phyloP scores from a whole-genome alignment of 2,888 invertebrate genomes.

The Spatulosminthurus flaviceps region DNA sequence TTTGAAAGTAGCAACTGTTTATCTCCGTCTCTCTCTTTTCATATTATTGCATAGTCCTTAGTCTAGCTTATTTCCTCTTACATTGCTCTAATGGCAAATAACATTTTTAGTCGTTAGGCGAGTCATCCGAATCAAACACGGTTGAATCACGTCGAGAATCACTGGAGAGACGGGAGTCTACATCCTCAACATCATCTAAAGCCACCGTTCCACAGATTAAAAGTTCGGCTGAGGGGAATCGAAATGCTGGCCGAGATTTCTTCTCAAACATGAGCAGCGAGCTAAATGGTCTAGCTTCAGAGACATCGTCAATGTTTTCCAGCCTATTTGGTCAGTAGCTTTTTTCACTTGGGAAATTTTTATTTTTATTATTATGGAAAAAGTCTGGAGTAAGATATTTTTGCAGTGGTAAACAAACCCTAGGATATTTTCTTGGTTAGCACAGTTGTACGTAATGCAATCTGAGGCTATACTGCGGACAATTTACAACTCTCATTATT shows the following conservation, averaged over 20 bases:
- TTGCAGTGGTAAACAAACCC: too few relatives aligned
- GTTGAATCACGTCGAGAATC: conserved; percentile 53
- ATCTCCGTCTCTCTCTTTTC: background rate
- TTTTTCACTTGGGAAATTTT: background rate
- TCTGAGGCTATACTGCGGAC: background rate
- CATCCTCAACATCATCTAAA: conserved; percentile 64
- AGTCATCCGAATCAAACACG: conserved; percentile 66
- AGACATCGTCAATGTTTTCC: conserved; percentile 92
- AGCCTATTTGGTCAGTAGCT: conserved; percentile 81
- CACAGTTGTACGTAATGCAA: background rate
- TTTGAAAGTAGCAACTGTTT: conserved; percentile 72
- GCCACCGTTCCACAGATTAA: conserved; percentile 53
- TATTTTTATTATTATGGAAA: too few relatives aligned
- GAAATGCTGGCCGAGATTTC: conserved; percentile 73
- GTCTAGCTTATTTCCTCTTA: background rate
- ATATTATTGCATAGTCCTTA: background rate
- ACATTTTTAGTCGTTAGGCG: conserved; percentile 68
- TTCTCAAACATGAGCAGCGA: conserved; percentile 92
- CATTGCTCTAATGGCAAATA: background rate
- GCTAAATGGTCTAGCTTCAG: conserved; percentile 89
- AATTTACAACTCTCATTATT: background rate
- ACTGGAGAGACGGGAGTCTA: conserved; percentile 64
- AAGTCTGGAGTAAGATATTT: background rate
- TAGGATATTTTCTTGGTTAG: background rate
- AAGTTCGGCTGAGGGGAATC: conserved; percentile 51